phyloP scores from a whole-genome alignment of 2,113 vertebrate species.

The Antechinus flavipes region DNA sequence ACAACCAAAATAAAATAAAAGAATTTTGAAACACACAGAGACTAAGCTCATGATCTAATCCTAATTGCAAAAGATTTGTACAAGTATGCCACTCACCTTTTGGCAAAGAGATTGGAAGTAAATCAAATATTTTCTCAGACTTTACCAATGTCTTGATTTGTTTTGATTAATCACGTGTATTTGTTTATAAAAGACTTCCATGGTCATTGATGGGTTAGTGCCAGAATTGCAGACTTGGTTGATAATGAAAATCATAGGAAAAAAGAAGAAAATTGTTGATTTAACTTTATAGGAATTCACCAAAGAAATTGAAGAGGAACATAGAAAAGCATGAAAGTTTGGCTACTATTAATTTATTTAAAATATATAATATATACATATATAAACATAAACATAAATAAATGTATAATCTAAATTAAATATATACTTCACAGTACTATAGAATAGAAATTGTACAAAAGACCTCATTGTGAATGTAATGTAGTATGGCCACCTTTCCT shows the following conservation, averaged over 20 bases:
- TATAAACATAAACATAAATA: neutral
- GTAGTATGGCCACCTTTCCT: neutral
- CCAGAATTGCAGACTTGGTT: neutral
- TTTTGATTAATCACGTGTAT: neutral
- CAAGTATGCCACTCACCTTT: neutral
- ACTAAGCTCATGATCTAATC: neutral
- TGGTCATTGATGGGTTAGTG: neutral
- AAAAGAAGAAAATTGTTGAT: neutral
- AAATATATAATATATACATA: neutral
- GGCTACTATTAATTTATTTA: neutral
- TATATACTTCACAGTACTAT: neutral
- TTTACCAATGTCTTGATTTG: neutral
- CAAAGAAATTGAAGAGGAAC: neutral
- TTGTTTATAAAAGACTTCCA: neutral
- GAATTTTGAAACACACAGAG: neutral
- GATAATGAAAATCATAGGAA: neutral
- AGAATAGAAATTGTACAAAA: neutral
- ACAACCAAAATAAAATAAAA: neutral
- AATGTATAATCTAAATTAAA: neutral
- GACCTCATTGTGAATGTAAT: neutral
- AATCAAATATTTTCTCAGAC: neutral
- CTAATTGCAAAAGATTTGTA: neutral
- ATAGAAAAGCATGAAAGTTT: neutral
- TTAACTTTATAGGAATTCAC: neutral
- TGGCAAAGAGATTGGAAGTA: neutral